Base-by-base conservation (phyloP, 53 echinoderm and acorn worm species). In the Arbacia lixula region DNA sequence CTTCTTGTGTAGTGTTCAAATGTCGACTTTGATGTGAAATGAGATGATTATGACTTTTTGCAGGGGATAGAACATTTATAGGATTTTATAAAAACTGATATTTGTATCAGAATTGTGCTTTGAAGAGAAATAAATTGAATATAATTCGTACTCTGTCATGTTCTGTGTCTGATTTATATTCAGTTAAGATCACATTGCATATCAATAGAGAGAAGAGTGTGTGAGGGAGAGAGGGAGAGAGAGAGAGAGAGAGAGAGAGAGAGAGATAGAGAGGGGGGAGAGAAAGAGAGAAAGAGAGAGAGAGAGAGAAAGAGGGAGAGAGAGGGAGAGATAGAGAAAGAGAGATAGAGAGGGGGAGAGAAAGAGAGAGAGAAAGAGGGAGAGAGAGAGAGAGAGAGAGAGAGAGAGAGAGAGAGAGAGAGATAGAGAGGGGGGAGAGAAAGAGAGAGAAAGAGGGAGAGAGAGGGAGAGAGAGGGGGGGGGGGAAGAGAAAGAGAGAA, bases 41-140 rank as follows among this genome's bases (percentile, higher is more conserved):
- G 71, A 71, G n/a, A n/a, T n/a, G n/a, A n/a, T n/a, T n/a, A 46
- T 46, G 46, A 46, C 8, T 10, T 46, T 38, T 37, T 36, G 66
- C 38, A 21, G 36, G 20, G 35, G 21, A 20, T 38, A 66, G 63
- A 1, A 61, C 30, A 65, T 65, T 71, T 26, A 21, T n/a, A 26
- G 29, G 29, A 12, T n/a, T 40, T 40, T 42, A 22, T 16, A 71
- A 17, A 71, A 49, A 42, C 26, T 22, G 27, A 29, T 41, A 69
- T 69, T 71, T 64, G 40, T 71, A 43, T 71, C 71, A 42, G 29
- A 29, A 71, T 27, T 49, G 29, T 71, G 71, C 24, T 71, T 71
- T 38, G 17, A 71, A 27, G 40, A 41, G 28, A 71, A 71, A 46
- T 71, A 71, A 71, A 71, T 43, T 29, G 42, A 28, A 71, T 49